Evolutionary conservation across 2,113 vertebrate species (phyloP), one percentile per base, ranked within the genome.

Genomic region (Tenebrosternarchus preto): DNA sequence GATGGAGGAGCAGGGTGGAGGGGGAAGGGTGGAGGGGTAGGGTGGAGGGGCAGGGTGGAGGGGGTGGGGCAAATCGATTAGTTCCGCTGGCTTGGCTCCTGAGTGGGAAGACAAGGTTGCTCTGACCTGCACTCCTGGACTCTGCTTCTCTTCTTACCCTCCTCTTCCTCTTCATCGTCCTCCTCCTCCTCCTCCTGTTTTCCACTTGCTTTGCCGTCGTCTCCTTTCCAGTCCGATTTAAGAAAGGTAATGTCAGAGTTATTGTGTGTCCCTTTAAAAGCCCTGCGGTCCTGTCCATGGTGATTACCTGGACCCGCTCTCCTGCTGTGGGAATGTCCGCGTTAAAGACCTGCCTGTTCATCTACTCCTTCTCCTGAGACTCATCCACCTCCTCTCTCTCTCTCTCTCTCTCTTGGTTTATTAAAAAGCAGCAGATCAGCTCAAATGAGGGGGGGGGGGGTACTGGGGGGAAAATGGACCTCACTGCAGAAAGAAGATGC

Each of bases 21-120:
- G 73, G 33, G 67, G 43, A 79, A 84, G 81, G 56, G 43, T 72
- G 84, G 15, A 46, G 73, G 69, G 87, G 15, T 73, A 72, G 25
- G 78, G 82, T 77, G 4, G 25, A 1, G 80, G 53, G 76, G 33
- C 63, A 80, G 74, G 81, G 73, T 83, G 77, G 36, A 79, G 85
- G 81, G 39, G 43, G 71, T 83, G 12, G 53, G 71, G 31, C 63
- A 63, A 89, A 90, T 88, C 89, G 88, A 91, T 90, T 88, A 85
- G 76, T 80, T 82, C 57, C 68, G 31, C 78, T 43, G 61, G 57
- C 74, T 63, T 64, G 67, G 68, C 59, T 73, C 53, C 20, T 22
- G 81, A 81, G 73, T 74, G 81, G 53, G 77, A 86, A 74, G 81
- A 84, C 83, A 85, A 84, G 88, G 85, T 88, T 86, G 84, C 57